Evolutionary conservation across 2,888 invertebrate genomes (phyloP), one percentile per base, ranked within the genome.

Genomic region (Autographa pulchrina): DNA sequence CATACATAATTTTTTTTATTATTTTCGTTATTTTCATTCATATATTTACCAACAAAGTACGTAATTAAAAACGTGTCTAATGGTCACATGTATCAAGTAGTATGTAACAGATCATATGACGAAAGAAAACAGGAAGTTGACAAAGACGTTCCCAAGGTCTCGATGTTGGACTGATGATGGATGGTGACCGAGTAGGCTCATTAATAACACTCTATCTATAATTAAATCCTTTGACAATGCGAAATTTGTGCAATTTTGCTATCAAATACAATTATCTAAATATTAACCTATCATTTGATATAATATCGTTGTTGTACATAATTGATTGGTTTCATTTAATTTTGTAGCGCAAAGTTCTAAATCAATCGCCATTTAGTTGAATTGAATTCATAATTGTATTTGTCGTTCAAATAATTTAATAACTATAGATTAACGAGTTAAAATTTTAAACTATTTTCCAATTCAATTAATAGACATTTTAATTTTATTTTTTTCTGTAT

Each of bases 111-210:
- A 78, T 8, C 58, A 70, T 65, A 65, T 78, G 60, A 78, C 60
- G 56, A 18, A 59, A 59, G 63, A 35, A 65, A 69, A 32, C 58
- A 68, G 63, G 65, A 66, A 75, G 66, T 69, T 59, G 56, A 25
- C 25, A 43, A 14, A 31, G 62, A 66, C 35, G 41, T 35, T 41
- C 38, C 16, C 79, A 75, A 78, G 65, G 79, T 66, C 68, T 16
- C 41, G 18, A 11, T 13, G 25, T 38, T 66, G 20, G n/a, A 43
- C 25, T 68, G 56, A 61, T 76, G 73, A 79, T 79, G 70, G 80
- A 76, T 80, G 48, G 64, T 68, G 80, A 79, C 72, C 20, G 78
- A 79, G 79, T 60, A 60, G 9, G 56, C 31, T 58, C 66, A 66
- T 78, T 70, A 66, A 78, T 71, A 70, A 72, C 56, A 59, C 38